Conservation (phyloP, 1,140 invertebrate species). For the Zaprionus davidi region DNA sequence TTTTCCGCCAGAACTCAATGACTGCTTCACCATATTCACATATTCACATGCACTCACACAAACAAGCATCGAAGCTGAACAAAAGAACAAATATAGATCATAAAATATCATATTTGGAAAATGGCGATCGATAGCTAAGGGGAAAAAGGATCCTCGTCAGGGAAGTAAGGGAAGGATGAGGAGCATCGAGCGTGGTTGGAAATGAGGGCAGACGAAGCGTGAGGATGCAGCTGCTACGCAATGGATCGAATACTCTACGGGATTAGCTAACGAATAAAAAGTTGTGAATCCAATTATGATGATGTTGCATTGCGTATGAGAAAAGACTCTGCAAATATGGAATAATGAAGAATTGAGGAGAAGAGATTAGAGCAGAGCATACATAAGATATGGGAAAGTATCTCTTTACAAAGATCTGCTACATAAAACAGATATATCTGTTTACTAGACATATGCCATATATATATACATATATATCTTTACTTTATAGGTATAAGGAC, state of each 20-base stretch:
- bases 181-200: background rate
- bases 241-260: constrained; percentile 8
- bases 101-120: constrained; percentile 29
- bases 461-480: too few species aligned
- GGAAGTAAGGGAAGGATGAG: background rate
- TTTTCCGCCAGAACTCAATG: background rate
- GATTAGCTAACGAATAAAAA: constrained; percentile 19
- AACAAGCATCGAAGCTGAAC: constrained; percentile 11
- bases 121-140: background rate
- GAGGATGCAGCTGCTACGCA: constrained; percentile 19
- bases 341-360: background rate
- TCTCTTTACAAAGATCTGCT: too few species aligned
- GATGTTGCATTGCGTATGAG: background rate
- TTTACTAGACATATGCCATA: too few species aligned
- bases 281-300: constrained; percentile 1
- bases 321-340: background rate
- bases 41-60: constrained; percentile 3
- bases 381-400: background rate
- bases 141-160: constrained; percentile 6
- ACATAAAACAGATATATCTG: too few species aligned
- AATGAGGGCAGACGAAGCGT: constrained; percentile 13
- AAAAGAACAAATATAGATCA: background rate
- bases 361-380: background rate
- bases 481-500: too few species aligned
- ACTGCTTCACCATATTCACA: constrained; percentile 1